Conservation (phyloP, 2,113 vertebrate genomes). For the Macaca nemestrina region DNA sequence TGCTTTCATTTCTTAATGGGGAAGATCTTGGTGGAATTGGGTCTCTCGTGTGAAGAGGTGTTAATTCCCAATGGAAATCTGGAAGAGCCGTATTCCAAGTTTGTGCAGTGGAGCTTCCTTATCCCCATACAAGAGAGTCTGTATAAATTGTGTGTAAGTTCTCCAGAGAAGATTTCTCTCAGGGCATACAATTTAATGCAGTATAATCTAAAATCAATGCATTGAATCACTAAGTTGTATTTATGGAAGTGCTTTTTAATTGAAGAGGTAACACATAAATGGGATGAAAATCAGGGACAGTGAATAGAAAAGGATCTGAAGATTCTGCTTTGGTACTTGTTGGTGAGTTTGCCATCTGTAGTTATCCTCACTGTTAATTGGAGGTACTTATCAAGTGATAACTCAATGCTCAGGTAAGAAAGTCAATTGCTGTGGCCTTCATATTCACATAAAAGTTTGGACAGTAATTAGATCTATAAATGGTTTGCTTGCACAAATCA, state of each 20-base stretch:
- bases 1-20: neutral
- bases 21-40: neutral
- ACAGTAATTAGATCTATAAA: neutral
- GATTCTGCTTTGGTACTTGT: neutral
- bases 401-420: neutral
- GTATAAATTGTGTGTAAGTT: neutral
- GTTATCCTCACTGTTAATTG: neutral
- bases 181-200: neutral
- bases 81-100: neutral
- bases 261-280: neutral
- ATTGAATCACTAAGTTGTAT: neutral
- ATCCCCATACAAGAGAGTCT: neutral
- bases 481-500: neutral
- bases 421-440: neutral
- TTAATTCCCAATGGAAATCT: slow-evolving; percentile 16
- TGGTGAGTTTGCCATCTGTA: neutral
- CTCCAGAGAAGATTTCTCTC: slow-evolving; percentile 22
- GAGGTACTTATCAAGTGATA: neutral
- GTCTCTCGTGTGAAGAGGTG: slow-evolving; percentile 35
- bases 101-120: neutral
- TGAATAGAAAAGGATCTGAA: neutral
- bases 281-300: neutral
- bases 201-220: neutral
- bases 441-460: neutral
- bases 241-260: neutral